phyloP scores from a whole-genome alignment of 2,113 vertebrate species.

The Alaudala cheleensis region DNA sequence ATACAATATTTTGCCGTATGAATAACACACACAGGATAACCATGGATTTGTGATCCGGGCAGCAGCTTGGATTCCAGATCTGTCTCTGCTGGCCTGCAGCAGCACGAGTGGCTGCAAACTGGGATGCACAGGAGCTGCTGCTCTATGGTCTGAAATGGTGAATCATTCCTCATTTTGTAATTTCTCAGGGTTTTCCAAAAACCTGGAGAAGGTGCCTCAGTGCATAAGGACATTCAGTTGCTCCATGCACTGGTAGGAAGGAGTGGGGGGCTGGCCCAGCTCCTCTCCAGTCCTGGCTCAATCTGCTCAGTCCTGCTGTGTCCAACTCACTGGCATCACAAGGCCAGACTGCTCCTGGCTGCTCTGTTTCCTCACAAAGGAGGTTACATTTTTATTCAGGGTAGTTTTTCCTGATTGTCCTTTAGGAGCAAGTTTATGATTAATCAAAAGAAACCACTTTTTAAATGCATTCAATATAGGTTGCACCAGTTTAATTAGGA shows the following conservation, averaged over 20 bases:
- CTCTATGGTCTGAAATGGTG: background rate
- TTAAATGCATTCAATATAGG: background rate
- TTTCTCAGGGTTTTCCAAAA: background rate
- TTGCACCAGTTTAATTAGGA: background rate
- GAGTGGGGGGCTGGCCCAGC: background rate
- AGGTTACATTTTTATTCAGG: background rate
- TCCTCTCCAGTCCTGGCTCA: background rate
- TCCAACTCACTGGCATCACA: background rate
- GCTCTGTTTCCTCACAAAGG: background rate
- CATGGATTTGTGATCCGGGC: background rate
- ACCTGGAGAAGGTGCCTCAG: background rate
- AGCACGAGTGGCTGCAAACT: background rate
- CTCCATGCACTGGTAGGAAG: rapidly evolving
- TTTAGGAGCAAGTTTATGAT: background rate
- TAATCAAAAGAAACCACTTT: background rate
- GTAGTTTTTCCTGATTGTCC: background rate
- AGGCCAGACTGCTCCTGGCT: background rate
- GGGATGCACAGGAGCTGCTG: background rate
- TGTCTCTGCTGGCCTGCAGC: background rate
- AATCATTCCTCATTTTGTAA: background rate
- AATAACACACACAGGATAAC: background rate
- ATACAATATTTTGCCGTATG: rapidly evolving
- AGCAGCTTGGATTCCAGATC: background rate
- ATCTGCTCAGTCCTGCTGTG: background rate
- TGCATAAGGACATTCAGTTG: background rate